Evolutionary conservation across 1,140 invertebrate species (phyloP).

Genomic region (Tribolium madens): DNA sequence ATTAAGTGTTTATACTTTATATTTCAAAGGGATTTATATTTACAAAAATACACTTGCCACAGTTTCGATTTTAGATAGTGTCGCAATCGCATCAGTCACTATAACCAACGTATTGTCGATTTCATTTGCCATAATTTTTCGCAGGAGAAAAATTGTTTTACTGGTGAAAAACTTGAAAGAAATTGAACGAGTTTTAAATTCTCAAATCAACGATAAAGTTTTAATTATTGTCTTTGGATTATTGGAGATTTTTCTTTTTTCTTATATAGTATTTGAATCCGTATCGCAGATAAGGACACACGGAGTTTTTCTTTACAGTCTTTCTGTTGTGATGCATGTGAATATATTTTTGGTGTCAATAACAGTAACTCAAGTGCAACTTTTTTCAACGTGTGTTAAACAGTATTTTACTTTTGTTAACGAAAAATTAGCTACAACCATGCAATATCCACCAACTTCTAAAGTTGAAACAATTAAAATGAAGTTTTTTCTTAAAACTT

Average conservation of each 20-base stretch:
- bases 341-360: slow-evolving; percentile 12
- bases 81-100: not conserved
- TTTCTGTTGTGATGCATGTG: not conserved
- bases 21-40: not conserved
- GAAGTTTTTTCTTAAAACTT: slow-evolving; percentile 11
- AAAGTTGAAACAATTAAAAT: not conserved
- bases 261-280: not conserved
- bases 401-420: not conserved
- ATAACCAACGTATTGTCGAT: not conserved
- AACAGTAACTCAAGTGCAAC: slow-evolving; percentile 2
- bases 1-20: not conserved
- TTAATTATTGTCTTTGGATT: not conserved
- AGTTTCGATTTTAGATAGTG: not conserved
- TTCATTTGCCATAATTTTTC: not conserved
- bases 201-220: not conserved
- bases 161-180: slow-evolving; percentile 18
- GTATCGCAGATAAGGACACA: not conserved
- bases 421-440: not conserved
- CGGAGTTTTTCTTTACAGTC: not conserved
- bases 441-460: too few relatives aligned
- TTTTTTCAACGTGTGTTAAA: not conserved
- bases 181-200: slow-evolving; percentile 19
- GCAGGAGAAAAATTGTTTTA: slow-evolving; percentile 3
- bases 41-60: not conserved
- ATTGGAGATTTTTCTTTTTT: not conserved